Base-by-base conservation (phyloP, 2,888 invertebrate species). In the Griposia aprilina region DNA sequence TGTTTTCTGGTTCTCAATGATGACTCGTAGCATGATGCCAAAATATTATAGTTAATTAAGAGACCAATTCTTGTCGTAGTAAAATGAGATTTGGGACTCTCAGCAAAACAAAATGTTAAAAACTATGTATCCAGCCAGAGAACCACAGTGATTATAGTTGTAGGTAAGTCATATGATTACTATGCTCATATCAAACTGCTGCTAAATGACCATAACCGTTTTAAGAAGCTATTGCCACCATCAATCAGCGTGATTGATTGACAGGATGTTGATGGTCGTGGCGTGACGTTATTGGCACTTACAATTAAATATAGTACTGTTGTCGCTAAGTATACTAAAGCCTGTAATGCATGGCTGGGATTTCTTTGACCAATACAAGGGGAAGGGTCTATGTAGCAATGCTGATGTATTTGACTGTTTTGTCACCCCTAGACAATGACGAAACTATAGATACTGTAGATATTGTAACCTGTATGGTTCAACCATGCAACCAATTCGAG, bases 191-290 rank as follows among this genome's bases (percentile, higher is more conserved):
- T 17, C 17, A 7, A 59, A 17, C n/a, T n/a, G 50, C 50, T 63
- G 13, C 65, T 52, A 6, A 11, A 30, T 20, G 50, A 23, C 13
- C 11, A 30, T 36, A n/a, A 36, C 26, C 11, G 2, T 36, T 62
- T 50, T 36, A 50, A 62, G 13, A 3, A 26, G 30, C 68, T 80
- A 80, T 80, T 80, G 45, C 52, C 23, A 69, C 55, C 48, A 80
- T 80, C 55, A 69, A 80, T 80, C 69, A 74, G 10, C 41, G 20
- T 45, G 59, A 30, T 45, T 50, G 36, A 63, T 26, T 65, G 68
- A 23, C 57, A 74, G 8, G 50, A 50, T 30, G 41, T 23, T 67
- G 48, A 48, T 45, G 23, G 17, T 59, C 52, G 8, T 17, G 17
- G 8, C 30, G 20, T 17, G 73, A 26, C 73, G 45, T 50, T 36